These are phyloP conservation scores for Mesocentrotus franciscanus DNA, from an alignment of 53 echinoderm and acorn worm species.

Conservation along the genomic window DNA sequence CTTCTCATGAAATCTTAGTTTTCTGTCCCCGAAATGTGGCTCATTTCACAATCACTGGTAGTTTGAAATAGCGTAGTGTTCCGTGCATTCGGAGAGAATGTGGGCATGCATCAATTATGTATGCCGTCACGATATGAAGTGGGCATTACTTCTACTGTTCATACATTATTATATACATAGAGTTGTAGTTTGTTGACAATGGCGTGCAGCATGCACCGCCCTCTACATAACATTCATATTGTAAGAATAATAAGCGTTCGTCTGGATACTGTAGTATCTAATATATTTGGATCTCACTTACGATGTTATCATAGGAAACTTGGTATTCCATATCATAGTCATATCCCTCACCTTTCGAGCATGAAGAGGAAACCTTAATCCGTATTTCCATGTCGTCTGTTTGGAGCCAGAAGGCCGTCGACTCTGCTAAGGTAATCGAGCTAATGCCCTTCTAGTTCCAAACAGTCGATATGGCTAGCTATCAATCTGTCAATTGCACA, in stretches of 20 bases:
- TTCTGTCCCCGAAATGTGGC: not conserved
- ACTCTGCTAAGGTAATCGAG: too few relatives aligned
- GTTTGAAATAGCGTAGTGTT: not conserved
- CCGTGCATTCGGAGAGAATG: not conserved
- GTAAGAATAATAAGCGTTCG: not conserved
- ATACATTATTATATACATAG: not conserved
- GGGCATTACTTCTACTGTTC: not conserved
- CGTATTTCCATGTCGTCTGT: not conserved
- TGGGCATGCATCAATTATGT: not conserved
- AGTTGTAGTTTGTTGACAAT: not conserved
- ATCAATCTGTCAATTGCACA: not conserved
- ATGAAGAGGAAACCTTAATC: too few relatives aligned
- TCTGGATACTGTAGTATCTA: not conserved
- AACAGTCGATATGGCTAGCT: not conserved
- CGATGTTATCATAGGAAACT: not conserved
- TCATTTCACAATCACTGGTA: not conserved
- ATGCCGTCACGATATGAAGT: not conserved
- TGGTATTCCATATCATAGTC: not conserved
- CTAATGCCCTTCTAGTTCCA: too few relatives aligned
- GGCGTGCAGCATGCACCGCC: conserved; percentile 13
- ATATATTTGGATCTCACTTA: not conserved
- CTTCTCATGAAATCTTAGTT: not conserved
- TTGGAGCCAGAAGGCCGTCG: too few relatives aligned
- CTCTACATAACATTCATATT: not conserved
- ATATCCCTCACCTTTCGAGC: not conserved